Conservation (phyloP, 2,888 invertebrate genomes). For the Andrena bucephala region DNA sequence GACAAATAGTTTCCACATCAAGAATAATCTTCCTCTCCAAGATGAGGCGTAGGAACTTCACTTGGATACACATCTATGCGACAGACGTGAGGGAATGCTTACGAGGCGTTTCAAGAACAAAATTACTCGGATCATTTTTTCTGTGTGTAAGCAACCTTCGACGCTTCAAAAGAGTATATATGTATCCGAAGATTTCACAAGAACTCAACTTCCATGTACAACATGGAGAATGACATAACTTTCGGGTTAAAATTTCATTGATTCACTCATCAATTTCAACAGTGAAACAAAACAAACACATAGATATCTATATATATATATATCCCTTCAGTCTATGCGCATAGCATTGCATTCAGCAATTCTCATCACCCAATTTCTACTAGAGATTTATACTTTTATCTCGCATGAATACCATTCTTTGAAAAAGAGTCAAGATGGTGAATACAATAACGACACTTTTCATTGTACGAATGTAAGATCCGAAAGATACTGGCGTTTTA, state of each 20-base stretch:
- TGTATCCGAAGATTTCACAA: constrained; percentile 4
- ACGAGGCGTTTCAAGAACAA: constrained; percentile 39
- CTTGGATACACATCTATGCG: constrained; percentile 56
- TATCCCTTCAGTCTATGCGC: constrained; percentile 58
- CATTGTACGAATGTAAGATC: not conserved
- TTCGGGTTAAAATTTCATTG: constrained; percentile 30
- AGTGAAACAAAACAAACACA: constrained; percentile 36
- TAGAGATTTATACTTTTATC: constrained; percentile 60
- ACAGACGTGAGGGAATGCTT: constrained; percentile 57
- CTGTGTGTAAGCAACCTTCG: constrained; percentile 16
- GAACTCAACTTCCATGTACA: constrained; percentile 24
- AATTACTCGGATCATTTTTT: constrained; percentile 44
- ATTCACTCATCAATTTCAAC: constrained; percentile 23
- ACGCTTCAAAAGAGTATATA: constrained; percentile 15
- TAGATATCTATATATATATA: constrained; percentile 2
- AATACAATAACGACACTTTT: constrained; percentile 33
- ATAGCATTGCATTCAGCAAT: constrained; percentile 59
- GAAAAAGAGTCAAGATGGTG: constrained; percentile 64
- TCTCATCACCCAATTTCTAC: constrained; percentile 64
- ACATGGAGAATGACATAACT: constrained; percentile 31
- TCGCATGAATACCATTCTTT: constrained; percentile 66
- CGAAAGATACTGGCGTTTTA: constrained; percentile 3
- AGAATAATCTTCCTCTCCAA: constrained; percentile 42
- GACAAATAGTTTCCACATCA: constrained; percentile 40
- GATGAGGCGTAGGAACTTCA: constrained; percentile 55